These are phyloP conservation scores for Brassicogethes aeneus DNA, from an alignment of 2,888 invertebrate species.

Conservation along the genomic window DNA sequence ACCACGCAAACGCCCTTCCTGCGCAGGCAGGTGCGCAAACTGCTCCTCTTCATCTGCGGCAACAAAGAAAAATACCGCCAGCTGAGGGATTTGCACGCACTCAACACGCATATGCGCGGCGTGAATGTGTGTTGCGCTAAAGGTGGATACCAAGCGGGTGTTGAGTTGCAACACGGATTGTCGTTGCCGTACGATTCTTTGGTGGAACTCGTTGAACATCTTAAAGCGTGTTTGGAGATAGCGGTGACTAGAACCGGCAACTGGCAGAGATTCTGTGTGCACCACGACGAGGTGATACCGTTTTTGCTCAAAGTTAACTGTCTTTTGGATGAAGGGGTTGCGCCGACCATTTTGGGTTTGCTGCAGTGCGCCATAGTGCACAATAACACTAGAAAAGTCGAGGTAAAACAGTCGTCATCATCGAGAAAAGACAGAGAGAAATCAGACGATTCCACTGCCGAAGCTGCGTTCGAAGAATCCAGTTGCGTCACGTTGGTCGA, in stretches of 20 bases:
- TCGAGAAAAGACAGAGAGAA: constrained; percentile 54
- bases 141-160: constrained; percentile 44
- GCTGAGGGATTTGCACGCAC: constrained; percentile 84
- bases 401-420: constrained; percentile 13
- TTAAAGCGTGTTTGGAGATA: constrained; percentile 90
- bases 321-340: constrained; percentile 81
- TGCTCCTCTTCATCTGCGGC: constrained; percentile 86
- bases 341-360: constrained; percentile 82
- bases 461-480: constrained; percentile 57
- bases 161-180: constrained; percentile 42
- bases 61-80: constrained; percentile 94
- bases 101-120: constrained; percentile 76
- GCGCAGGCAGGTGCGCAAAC: constrained; percentile 84
- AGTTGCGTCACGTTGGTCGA: constrained; percentile 60
- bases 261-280: constrained; percentile 85
- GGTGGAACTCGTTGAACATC: constrained; percentile 89
- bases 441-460: constrained; percentile 57
- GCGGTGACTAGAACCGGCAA: constrained; percentile 85
- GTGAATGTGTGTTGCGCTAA: constrained; percentile 48
- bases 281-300: constrained; percentile 65
- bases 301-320: constrained; percentile 80
- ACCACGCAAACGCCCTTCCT: constrained; percentile 82
- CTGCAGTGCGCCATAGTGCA: constrained; percentile 82
- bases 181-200: constrained; percentile 77
- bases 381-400: constrained; percentile 28